Evolutionary conservation across 2,113 vertebrate genomes (phyloP).

Genomic region (Phalacrocorax carbo): DNA sequence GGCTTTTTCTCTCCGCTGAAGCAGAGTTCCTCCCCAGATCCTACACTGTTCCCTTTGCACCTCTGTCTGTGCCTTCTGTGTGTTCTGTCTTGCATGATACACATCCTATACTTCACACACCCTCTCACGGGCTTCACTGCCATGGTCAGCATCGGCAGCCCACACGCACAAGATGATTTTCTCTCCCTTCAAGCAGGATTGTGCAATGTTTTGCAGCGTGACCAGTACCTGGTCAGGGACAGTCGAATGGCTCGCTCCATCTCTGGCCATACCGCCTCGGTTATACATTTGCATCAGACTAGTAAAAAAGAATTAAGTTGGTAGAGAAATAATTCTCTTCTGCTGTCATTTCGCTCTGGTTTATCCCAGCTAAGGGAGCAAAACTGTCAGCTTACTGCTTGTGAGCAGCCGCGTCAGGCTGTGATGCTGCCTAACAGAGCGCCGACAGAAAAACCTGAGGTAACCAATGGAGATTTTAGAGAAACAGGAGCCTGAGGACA

Average conservation of each 20-base stretch:
- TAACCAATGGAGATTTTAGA: background rate
- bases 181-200: background rate
- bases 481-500: background rate
- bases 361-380: background rate
- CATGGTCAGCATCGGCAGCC: background rate
- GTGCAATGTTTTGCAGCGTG: background rate
- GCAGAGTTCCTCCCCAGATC: background rate
- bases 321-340: background rate
- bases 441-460: background rate
- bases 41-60: background rate
- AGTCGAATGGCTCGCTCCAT: background rate
- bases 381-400: background rate
- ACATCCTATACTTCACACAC: background rate
- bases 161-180: background rate
- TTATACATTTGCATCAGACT: background rate
- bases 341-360: background rate
- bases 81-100: accelerated
- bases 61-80: accelerated
- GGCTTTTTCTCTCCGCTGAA: background rate
- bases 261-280: accelerated
- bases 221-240: accelerated
- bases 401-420: background rate
- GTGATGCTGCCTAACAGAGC: background rate
- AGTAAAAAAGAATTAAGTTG: background rate
- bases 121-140: background rate